Evolutionary conservation across 2,888 invertebrate genomes (phyloP).

Genomic region (Trachelus stipa): DNA sequence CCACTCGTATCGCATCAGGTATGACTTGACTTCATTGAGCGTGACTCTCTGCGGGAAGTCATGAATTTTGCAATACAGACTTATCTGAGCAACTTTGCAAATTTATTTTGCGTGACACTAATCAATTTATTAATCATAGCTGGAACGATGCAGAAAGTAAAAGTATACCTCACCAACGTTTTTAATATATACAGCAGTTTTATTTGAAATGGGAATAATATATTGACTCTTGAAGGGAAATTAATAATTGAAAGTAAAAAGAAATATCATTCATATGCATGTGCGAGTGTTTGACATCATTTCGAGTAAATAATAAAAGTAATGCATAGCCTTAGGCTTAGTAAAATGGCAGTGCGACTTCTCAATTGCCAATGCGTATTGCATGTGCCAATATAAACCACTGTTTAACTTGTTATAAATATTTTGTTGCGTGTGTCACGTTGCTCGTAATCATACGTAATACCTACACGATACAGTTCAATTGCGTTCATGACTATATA

Average conservation of each 20-base stretch:
- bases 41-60: not conserved
- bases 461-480: not conserved
- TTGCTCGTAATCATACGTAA: not conserved
- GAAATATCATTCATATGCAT: slow-evolving; percentile 33
- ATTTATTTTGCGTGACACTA: not conserved
- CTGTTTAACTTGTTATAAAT: not conserved
- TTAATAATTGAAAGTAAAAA: slow-evolving; percentile 29
- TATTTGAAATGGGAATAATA: slow-evolving; percentile 12
- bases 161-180: not conserved
- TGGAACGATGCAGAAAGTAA: not conserved
- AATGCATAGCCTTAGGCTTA: not conserved
- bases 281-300: slow-evolving; percentile 19
- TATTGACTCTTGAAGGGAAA: slow-evolving; percentile 14
- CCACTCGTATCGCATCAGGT: not conserved
- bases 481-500: not conserved
- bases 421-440: not conserved
- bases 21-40: not conserved
- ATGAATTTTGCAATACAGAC: not conserved
- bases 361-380: not conserved
- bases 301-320: not conserved
- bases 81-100: not conserved
- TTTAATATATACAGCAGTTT: not conserved
- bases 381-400: not conserved
- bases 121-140: not conserved
- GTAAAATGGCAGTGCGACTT: not conserved